Percentiles rank a stretch among this genome's conserved stretches.
These are phyloP conservation scores for Pterobdella sp. DNA, from an alignment of 2,888 invertebrate species.

Conservation along the genomic window DNA sequence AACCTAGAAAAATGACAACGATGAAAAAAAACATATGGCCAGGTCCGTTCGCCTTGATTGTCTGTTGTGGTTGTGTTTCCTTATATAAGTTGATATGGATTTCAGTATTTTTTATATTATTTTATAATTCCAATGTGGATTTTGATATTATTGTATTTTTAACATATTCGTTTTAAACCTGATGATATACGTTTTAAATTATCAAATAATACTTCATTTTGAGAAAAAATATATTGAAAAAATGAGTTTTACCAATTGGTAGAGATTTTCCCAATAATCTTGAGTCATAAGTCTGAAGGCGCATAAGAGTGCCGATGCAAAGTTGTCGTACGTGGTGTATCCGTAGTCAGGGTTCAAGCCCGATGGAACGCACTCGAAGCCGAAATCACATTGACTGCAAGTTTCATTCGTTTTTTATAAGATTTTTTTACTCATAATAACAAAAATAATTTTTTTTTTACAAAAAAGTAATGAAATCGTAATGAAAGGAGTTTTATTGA, in stretches of 20 bases:
- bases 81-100: too few species aligned
- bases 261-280: constrained; percentile 96
- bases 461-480: too few species aligned
- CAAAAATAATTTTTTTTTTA: too few species aligned
- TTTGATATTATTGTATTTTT: too few species aligned
- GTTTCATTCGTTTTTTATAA: too few species aligned
- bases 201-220: background rate
- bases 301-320: constrained; percentile 91
- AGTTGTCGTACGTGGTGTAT: constrained; percentile 94
- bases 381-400: constrained; percentile 48
- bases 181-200: background rate
- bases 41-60: constrained; percentile 86
- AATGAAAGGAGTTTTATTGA: too few species aligned
- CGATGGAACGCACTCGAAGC: constrained; percentile 80
- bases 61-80: constrained; percentile 57
- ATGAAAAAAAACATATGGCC: constrained; percentile 98
- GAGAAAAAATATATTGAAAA: background rate
- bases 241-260: constrained; percentile 70
- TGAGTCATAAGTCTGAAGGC: constrained; percentile 97
- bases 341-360: constrained; percentile 91
- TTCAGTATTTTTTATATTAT: background rate
- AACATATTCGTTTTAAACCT: background rate
- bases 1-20: constrained; percentile 95
- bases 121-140: constrained; percentile 1
- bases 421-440: too few species aligned